Conservation (phyloP, 2,113 vertebrate genomes). For the Isurus oxyrinchus region DNA sequence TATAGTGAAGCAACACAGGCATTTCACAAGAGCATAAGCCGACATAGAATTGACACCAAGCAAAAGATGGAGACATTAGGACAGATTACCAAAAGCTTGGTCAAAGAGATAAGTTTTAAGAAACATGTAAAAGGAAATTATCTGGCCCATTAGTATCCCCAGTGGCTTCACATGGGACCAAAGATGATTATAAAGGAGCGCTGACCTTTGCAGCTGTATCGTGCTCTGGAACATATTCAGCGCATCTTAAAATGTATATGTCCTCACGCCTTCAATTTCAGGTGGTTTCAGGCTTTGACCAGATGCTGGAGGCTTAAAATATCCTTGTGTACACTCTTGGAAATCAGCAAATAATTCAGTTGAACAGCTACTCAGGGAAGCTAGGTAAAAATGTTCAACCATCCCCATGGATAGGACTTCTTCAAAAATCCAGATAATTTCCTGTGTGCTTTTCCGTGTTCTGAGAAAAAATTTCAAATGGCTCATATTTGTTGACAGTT, state of each 20-base stretch:
- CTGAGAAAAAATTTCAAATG: neutral
- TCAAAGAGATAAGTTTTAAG: neutral
- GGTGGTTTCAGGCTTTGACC: neutral
- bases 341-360: neutral
- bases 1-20: neutral
- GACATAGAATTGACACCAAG: neutral
- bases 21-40: neutral
- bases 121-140: neutral
- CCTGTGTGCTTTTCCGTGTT: neutral
- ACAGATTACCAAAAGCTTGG: neutral
- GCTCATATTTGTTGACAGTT: neutral
- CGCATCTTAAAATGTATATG: neutral
- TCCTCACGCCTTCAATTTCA: neutral
- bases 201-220: neutral
- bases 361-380: neutral
- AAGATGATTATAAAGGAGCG: neutral
- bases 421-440: neutral
- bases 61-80: neutral
- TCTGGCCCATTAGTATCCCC: neutral
- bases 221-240: neutral
- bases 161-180: neutral
- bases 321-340: neutral
- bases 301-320: neutral
- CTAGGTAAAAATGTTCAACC: neutral
- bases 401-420: neutral